Evolutionary conservation across 2,888 invertebrate species (phyloP).

Genomic region (Philhelius pedissequus): DNA sequence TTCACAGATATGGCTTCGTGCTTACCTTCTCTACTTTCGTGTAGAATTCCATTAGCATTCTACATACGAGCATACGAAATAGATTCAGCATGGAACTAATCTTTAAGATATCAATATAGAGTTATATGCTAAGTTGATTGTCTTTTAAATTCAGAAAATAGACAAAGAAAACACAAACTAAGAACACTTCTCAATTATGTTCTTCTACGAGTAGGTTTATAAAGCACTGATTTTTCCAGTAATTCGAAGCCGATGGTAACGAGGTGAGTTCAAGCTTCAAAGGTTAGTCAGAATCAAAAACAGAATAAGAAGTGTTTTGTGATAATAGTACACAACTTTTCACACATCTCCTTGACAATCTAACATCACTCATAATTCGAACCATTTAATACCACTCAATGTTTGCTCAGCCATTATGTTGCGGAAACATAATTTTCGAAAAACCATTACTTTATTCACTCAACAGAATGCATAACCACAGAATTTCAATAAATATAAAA

Average conservation of each 20-base stretch:
- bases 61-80: not conserved
- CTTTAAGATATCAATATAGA: not conserved
- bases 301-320: not conserved
- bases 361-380: not conserved
- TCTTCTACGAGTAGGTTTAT: too few species aligned
- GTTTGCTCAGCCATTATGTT: not conserved
- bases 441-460: not conserved
- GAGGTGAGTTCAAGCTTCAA: not conserved
- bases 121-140: not conserved
- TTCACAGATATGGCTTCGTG: not conserved
- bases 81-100: not conserved
- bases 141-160: not conserved
- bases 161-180: not conserved
- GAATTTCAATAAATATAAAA: constrained; percentile 28
- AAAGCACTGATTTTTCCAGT: not conserved
- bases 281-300: not conserved
- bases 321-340: not conserved
- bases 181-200: not conserved
- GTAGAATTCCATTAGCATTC: not conserved
- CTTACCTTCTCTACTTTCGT: not conserved
- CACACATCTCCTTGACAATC: not conserved
- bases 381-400: not conserved
- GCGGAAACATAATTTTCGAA: not conserved
- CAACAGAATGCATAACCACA: not conserved
- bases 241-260: not conserved